phyloP scores from a whole-genome alignment of 2,797 vertebrate genomes.

The Serranus cabrilla region DNA sequence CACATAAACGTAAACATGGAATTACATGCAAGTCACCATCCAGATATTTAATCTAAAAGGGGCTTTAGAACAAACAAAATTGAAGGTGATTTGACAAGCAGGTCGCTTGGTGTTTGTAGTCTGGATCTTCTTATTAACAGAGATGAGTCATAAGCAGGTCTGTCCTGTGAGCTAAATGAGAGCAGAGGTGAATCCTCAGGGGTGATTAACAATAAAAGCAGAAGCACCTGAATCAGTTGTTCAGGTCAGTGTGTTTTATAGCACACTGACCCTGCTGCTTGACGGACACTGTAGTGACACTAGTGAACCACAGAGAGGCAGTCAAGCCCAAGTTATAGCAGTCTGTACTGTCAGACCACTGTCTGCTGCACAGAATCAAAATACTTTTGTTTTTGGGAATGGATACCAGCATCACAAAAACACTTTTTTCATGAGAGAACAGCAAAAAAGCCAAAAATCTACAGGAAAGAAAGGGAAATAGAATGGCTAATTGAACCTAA shows the following conservation, averaged over 20 bases:
- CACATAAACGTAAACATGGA: neutral
- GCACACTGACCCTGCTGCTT: neutral
- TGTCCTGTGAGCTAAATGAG: constrained; percentile 6
- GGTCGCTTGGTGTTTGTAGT: neutral
- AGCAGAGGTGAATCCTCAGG: constrained; percentile 8
- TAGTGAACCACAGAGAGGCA: constrained; percentile 68
- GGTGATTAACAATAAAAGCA: constrained; percentile 13
- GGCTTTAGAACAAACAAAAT: constrained; percentile 7
- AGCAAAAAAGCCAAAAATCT: neutral
- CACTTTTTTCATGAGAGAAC: neutral
- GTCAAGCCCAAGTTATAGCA: constrained; percentile 15
- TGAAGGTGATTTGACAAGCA: neutral
- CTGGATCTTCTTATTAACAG: constrained; percentile 23
- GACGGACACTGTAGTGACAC: constrained; percentile 41
- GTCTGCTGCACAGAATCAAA: constrained; percentile 4
- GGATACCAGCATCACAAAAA: neutral
- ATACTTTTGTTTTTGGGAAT: neutral
- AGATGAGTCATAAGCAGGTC: constrained; percentile 17
- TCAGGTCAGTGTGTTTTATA: constrained; percentile 5
- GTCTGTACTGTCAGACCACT: no score
- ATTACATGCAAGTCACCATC: neutral
- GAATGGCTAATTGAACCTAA: neutral
- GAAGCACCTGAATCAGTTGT: constrained; percentile 27
- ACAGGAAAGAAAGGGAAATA: neutral
- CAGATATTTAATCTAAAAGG: neutral